Evolutionary conservation across 2,888 invertebrate genomes (phyloP), one percentile per base, ranked within the genome.

Genomic region (Neoaliturus tenellus): DNA sequence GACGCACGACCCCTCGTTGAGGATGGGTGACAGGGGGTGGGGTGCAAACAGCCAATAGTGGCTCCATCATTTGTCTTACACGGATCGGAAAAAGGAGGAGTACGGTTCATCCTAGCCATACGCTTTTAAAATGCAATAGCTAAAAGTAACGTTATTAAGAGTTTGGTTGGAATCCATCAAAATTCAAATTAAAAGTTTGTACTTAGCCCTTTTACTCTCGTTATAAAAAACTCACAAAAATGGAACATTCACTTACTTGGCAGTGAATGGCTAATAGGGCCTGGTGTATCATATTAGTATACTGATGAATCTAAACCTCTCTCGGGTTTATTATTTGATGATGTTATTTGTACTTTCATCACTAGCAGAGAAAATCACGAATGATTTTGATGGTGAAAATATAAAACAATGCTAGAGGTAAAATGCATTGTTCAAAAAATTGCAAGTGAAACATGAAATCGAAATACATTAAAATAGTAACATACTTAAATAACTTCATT

Each of bases 251-350:
- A 62, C 62, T 62, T 62, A 12, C 10, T n/a, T 62, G 62, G 62
- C 62, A 62, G 62, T 62, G 62, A 62, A 62, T 62, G 62, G 62
- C 62, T 62, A 25, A n/a, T 39, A 44, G 17, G 44, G 10, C 10
- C 44, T 44, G 44, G 44, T 44, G 44, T 44, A 14, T 44, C 17
- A 44, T 44, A 44, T 12, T 14, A 44, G 44, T 44, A 44, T 44
- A 44, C 35, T 44, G 6, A 44, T 44, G 17, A 14, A 6, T 44
- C 8, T 44, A 44, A 44, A 44, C 17, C n/a, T 44, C 14, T 14
- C 17, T 44, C 12, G 17, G 44, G 1, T 44, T 12, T 44, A 17
- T 44, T 12, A 44, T 44, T 44, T 44, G 8, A 8, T 6, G 17
- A 14, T 14, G 1, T 8, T 12, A 44, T 14, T 44, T 14, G 44